These are phyloP conservation scores for Blastobasis adustella DNA, from an alignment of 2,888 invertebrate species.

Conservation along the genomic window DNA sequence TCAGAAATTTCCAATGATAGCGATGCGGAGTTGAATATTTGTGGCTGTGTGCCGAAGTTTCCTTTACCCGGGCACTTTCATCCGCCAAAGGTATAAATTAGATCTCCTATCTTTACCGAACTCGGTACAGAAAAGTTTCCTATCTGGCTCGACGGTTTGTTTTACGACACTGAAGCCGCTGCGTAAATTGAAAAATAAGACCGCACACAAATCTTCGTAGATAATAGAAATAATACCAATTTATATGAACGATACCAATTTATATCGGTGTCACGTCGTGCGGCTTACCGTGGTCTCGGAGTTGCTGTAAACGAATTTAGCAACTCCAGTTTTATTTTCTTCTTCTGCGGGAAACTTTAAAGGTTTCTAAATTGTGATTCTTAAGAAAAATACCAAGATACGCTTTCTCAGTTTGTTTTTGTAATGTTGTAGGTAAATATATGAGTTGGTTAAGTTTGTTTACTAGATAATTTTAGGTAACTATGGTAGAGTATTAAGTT, in stretches of 20 bases:
- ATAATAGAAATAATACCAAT: constrained; percentile 7
- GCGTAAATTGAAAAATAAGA: constrained; percentile 47
- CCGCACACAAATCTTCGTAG: constrained; percentile 4
- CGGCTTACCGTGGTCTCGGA: not conserved
- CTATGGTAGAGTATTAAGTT: too few species aligned
- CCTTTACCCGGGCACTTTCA: constrained; percentile 26
- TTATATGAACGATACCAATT: not conserved
- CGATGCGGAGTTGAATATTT: constrained; percentile 17
- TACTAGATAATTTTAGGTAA: too few species aligned
- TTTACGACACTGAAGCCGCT: constrained; percentile 34
- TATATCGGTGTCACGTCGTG: constrained; percentile 3
- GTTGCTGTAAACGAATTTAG: not conserved
- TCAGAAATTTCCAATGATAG: constrained; percentile 30
- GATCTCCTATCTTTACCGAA: constrained; percentile 41
- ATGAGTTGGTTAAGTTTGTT: too few species aligned
- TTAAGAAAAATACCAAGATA: too few species aligned
- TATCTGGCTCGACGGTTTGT: constrained; percentile 37
- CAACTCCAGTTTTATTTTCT: too few species aligned
- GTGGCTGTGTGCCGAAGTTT: constrained; percentile 32
- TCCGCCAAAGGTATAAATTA: constrained; percentile 47
- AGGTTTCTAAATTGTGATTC: too few species aligned
- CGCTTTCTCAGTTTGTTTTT: too few species aligned
- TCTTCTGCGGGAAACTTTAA: too few species aligned
- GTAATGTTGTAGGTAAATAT: too few species aligned
- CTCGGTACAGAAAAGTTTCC: constrained; percentile 38